These are phyloP conservation scores for Baryphthengus martii DNA, from an alignment of 2,113 vertebrate species.

Conservation along the genomic window DNA sequence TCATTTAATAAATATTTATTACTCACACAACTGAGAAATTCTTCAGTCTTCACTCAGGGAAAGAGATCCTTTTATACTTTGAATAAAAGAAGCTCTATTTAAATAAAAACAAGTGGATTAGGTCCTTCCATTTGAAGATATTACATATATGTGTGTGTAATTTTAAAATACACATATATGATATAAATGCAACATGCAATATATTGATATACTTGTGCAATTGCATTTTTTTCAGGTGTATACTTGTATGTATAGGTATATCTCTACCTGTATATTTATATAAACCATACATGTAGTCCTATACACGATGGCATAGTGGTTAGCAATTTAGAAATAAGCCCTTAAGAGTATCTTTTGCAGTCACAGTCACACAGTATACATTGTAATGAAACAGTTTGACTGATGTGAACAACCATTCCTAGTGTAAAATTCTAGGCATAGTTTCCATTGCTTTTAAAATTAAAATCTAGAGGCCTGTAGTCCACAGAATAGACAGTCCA, in stretches of 20 bases:
- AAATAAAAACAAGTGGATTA: neutral
- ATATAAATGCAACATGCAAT: neutral
- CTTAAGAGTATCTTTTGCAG: neutral
- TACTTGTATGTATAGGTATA: neutral
- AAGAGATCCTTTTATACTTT: neutral
- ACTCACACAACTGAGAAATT: neutral
- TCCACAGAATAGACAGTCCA: neutral
- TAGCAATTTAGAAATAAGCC: neutral
- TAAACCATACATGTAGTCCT: neutral
- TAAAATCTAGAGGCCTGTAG: neutral
- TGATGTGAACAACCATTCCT: neutral
- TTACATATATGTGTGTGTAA: neutral
- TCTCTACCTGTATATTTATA: neutral
- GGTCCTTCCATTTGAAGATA: neutral
- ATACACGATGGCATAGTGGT: neutral
- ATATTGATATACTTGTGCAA: neutral
- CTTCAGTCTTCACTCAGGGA: neutral
- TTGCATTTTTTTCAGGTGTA: neutral
- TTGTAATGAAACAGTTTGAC: neutral
- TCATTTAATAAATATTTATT: neutral
- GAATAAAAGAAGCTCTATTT: neutral
- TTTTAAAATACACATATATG: neutral
- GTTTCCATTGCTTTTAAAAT: neutral
- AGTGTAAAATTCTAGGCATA: neutral
- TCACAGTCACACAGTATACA: neutral